phyloP scores from a whole-genome alignment of 1,140 invertebrate genomes.

The Polyergus mexicanus region DNA sequence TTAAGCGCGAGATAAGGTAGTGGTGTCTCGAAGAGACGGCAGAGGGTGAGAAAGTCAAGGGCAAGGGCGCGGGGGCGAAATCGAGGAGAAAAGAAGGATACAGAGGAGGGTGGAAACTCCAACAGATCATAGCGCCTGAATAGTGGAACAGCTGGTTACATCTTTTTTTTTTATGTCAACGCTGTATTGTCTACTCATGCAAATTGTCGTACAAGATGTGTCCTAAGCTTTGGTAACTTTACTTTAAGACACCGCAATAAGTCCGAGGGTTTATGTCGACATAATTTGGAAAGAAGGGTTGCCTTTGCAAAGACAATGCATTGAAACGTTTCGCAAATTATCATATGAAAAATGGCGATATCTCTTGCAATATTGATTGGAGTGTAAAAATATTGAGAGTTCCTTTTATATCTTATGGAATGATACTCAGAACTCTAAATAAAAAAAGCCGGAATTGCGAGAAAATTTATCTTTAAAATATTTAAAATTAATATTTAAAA shows the following conservation, averaged over 20 bases:
- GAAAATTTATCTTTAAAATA: too few species aligned
- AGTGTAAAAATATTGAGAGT: too few species aligned
- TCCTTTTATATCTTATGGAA: too few species aligned
- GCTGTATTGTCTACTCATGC: conserved; percentile 61
- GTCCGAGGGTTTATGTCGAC: not conserved
- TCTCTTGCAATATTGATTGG: too few species aligned
- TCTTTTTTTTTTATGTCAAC: conserved; percentile 54
- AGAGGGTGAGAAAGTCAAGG: conserved; percentile 73
- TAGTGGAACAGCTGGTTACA: conserved; percentile 51
- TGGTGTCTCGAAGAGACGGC: conserved; percentile 51
- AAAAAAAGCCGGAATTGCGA: too few species aligned
- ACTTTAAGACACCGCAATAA: conserved; percentile 41
- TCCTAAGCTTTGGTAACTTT: conserved; percentile 44
- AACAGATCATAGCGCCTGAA: conserved; percentile 46
- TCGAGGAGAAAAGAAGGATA: conserved; percentile 54
- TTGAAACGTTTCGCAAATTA: not conserved
- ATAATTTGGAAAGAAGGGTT: not conserved
- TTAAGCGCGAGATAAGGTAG: conserved; percentile 73
- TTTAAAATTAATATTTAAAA: too few species aligned
- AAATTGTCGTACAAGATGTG: conserved; percentile 56
- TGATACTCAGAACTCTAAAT: too few species aligned
- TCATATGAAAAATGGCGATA: too few species aligned
- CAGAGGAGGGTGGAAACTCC: conserved; percentile 34
- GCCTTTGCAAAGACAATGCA: not conserved
- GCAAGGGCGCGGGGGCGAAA: conserved; percentile 68